A percentile compares a stretch with the other conserved stretches of the same genome.
Conservation (phyloP, 1,140 invertebrate genomes). For the Portunus trituberculatus region DNA sequence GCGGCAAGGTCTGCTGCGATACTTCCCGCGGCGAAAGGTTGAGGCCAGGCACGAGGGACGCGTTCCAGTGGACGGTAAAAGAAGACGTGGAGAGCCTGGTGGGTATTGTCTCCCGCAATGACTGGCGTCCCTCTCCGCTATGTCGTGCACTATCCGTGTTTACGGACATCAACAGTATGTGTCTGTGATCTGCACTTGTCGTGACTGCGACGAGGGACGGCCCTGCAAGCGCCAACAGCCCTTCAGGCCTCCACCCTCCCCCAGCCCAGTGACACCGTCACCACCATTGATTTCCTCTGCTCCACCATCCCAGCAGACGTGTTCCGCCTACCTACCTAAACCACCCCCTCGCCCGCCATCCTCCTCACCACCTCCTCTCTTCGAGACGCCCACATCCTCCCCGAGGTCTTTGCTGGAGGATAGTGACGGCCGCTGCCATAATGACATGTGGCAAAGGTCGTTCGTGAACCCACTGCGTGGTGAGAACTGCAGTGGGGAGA, state of each 20-base stretch:
- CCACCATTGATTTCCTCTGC: too few relatives aligned
- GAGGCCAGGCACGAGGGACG: too few relatives aligned
- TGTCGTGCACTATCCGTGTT: slow-evolving; percentile 63
- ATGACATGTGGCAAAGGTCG: background rate
- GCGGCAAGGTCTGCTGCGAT: too few relatives aligned
- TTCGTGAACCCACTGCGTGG: slow-evolving; percentile 11
- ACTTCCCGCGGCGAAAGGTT: too few relatives aligned
- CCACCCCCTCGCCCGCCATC: background rate
- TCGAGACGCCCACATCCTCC: slow-evolving; percentile 39
- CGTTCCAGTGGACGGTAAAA: too few relatives aligned
- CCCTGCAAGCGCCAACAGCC: slow-evolving; percentile 39
- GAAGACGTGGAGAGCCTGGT: too few relatives aligned
- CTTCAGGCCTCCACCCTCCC: background rate
- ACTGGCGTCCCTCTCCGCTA: background rate
- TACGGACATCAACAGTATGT: slow-evolving; percentile 56
- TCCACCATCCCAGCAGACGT: background rate
- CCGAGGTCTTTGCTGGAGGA: slow-evolving; percentile 34
- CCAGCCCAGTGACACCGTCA: background rate
- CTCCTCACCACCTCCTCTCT: background rate
- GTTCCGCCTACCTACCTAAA: background rate
- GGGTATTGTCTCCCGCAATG: background rate
- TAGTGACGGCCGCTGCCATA: background rate
- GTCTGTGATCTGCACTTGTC: slow-evolving; percentile 60
- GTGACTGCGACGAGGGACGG: slow-evolving; percentile 44
- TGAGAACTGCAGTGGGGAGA: background rate